Base-by-base conservation (phyloP, 2,797 vertebrate species). In the Pagetopsis macropterus region DNA sequence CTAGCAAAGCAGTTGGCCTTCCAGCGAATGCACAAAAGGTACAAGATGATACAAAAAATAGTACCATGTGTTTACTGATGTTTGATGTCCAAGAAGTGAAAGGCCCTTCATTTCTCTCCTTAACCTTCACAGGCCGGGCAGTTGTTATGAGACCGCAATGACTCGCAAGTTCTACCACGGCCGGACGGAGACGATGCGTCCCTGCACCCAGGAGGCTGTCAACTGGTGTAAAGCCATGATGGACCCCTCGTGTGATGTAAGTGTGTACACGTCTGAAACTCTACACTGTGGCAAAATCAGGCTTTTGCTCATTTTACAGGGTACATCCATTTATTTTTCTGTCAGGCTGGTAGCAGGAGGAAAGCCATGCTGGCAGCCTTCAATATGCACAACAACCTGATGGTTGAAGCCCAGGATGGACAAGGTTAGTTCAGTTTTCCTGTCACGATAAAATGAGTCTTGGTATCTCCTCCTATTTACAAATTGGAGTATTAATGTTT, bases 91-190 rank as follows among this genome's bases (percentile, higher is more conserved):
- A 19, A 14, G 13, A 56, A 27, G 15, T 31, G 13, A 9, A 11
- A 27, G 11, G 27, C 11, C 55, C 46, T 19, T 16, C 55, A 46
- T 43, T 23, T 65, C n/a, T 50, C 2, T 10, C 62, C 2, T 23
- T 63, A 13, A 13, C 66, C 72, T 82, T 70, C 41, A 67, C 84
- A 99, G 98, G 60, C 95, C 96, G 0, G 98, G 96, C 45, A 94
- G 95, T 88, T 99, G 98, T 88, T 99, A 99, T 0, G 98, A 99
- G 92, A 99, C 98, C 0, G 98, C 98, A 17, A 96, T 86, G 84
- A 99, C 97, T 0, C 94, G 98, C 4, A 94, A 87, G 50, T 99
- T 97, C 89, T 99, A 96, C 75, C 98, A 99, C 0, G 98, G 96
- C 75, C 96, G 98, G 70, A 99, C 98, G 0, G 98, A 99, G 88